phyloP scores from a whole-genome alignment of 2,797 vertebrate species.

The Gadopsis marmoratus region DNA sequence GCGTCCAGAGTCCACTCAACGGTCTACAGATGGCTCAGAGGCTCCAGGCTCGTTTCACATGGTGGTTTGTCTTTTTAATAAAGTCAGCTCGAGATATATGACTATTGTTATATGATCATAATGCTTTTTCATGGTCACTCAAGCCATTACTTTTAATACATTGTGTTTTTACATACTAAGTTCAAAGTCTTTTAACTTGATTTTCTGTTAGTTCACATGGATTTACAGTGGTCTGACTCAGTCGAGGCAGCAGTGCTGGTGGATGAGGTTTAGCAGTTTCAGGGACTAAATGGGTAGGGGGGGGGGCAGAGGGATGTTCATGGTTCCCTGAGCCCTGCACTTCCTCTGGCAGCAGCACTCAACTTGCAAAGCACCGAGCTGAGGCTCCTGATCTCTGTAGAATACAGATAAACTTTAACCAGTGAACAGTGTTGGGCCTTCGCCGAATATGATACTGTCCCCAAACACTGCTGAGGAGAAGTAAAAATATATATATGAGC shows the following conservation, averaged over 20 bases:
- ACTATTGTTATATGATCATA: slow-evolving; percentile 72
- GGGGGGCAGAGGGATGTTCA: slow-evolving; percentile 68
- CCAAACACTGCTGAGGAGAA: slow-evolving; percentile 80
- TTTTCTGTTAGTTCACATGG: slow-evolving; percentile 58
- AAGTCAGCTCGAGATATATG: slow-evolving; percentile 67
- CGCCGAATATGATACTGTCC: slow-evolving; percentile 66
- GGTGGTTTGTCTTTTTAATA: slow-evolving; percentile 76
- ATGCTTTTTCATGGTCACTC: slow-evolving; percentile 62
- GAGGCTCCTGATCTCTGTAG: slow-evolving; percentile 78
- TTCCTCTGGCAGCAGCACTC: slow-evolving; percentile 75
- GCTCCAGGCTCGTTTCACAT: slow-evolving; percentile 59
- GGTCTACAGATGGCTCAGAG: slow-evolving; percentile 72
- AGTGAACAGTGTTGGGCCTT: slow-evolving; percentile 71
- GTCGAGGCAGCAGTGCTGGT: slow-evolving; percentile 31
- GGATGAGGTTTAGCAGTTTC: slow-evolving; percentile 66
- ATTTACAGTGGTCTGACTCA: slow-evolving; percentile 68
- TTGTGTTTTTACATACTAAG: slow-evolving; percentile 72
- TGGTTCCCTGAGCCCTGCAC: slow-evolving; percentile 73
- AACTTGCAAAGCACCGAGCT: slow-evolving; percentile 76
- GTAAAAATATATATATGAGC: slow-evolving; percentile 73
- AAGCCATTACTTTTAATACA: slow-evolving; percentile 63
- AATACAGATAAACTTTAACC: slow-evolving; percentile 79
- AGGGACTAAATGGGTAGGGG: slow-evolving; percentile 57
- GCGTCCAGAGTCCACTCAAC: slow-evolving; percentile 72
- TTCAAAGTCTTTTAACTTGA: slow-evolving; percentile 72